Evolutionary conservation across 2,888 invertebrate genomes (phyloP).

Genomic region (Drosophila merina): DNA sequence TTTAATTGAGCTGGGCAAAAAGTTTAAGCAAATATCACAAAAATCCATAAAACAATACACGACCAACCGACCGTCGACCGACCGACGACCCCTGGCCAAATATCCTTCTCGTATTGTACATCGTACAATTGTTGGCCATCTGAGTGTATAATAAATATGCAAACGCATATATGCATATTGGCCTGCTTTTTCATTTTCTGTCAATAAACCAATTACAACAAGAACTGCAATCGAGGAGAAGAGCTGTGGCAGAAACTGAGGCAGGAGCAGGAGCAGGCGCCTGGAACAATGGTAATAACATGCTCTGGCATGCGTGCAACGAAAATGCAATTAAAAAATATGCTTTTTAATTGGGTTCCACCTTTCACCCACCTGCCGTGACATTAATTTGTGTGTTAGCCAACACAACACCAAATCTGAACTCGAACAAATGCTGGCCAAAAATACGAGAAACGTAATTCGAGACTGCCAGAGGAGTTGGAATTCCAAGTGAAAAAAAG

Average conservation of each 20-base stretch:
- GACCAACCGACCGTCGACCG: neutral
- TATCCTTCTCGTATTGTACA: neutral
- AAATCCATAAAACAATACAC: slow-evolving; percentile 42
- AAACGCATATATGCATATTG: slow-evolving; percentile 43
- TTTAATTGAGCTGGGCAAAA: slow-evolving; percentile 71
- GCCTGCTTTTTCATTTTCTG: slow-evolving; percentile 50
- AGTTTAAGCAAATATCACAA: slow-evolving; percentile 64
- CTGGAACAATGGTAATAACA: slow-evolving; percentile 49
- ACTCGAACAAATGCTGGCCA: slow-evolving; percentile 30
- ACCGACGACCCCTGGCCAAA: no score
- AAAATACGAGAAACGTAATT: slow-evolving; percentile 28
- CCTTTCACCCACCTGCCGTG: slow-evolving; percentile 60
- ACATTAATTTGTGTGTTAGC: slow-evolving; percentile 62
- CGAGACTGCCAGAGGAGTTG: slow-evolving; percentile 8
- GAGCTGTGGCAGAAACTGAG: neutral
- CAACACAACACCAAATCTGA: slow-evolving; percentile 21
- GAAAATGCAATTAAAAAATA: slow-evolving; percentile 72
- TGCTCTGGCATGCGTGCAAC: slow-evolving; percentile 36
- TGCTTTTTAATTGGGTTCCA: slow-evolving; percentile 63
- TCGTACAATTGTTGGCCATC: slow-evolving; percentile 16
- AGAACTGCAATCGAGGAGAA: slow-evolving; percentile 28
- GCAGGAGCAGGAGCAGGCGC: slow-evolving; percentile 2
- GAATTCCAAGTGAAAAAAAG: slow-evolving; percentile 3
- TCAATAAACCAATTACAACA: slow-evolving; percentile 69
- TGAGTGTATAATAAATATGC: slow-evolving; percentile 18